These are phyloP conservation scores for Megamerina dolium DNA, from an alignment of 2,888 invertebrate genomes.

Conservation along the genomic window DNA sequence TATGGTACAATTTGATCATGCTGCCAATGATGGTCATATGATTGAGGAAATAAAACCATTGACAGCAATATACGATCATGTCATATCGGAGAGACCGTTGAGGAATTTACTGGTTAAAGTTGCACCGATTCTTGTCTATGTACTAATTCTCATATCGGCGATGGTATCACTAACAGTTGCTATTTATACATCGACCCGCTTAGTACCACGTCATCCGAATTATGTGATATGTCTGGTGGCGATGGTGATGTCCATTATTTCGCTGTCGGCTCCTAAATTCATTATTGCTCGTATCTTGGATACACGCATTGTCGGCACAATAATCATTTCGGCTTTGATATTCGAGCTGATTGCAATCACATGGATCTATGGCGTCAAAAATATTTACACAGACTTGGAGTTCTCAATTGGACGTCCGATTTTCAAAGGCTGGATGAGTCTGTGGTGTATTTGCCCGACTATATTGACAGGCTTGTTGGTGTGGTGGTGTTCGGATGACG, in stretches of 20 bases:
- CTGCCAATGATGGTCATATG: conserved; percentile 32
- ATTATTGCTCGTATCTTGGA: conserved; percentile 43
- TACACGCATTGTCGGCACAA: conserved; percentile 44
- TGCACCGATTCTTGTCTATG: conserved; percentile 40
- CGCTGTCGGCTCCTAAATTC: conserved; percentile 43
- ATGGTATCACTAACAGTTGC: conserved; percentile 43
- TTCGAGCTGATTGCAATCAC: conserved; percentile 47
- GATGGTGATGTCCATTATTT: conserved; percentile 40
- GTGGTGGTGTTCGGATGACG: conserved; percentile 49
- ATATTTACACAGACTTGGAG: conserved; percentile 48
- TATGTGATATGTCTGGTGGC: conserved; percentile 46
- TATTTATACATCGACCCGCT: conserved; percentile 45
- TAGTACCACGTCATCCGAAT: conserved; percentile 46
- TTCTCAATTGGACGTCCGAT: conserved; percentile 50
- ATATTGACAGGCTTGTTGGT: conserved; percentile 43
- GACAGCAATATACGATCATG: conserved; percentile 46
- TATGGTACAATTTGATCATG: conserved; percentile 45
- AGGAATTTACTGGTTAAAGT: conserved; percentile 32
- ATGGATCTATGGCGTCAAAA: conserved; percentile 50
- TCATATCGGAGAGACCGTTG: conserved; percentile 31
- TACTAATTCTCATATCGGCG: conserved; percentile 41
- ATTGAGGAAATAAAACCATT: conserved; percentile 45
- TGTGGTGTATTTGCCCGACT: conserved; percentile 47
- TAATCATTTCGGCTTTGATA: conserved; percentile 43
- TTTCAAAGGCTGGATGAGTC: conserved; percentile 43